These are phyloP conservation scores for Euura saliciscinereae DNA, from an alignment of 1,140 invertebrate species.

Conservation along the genomic window DNA sequence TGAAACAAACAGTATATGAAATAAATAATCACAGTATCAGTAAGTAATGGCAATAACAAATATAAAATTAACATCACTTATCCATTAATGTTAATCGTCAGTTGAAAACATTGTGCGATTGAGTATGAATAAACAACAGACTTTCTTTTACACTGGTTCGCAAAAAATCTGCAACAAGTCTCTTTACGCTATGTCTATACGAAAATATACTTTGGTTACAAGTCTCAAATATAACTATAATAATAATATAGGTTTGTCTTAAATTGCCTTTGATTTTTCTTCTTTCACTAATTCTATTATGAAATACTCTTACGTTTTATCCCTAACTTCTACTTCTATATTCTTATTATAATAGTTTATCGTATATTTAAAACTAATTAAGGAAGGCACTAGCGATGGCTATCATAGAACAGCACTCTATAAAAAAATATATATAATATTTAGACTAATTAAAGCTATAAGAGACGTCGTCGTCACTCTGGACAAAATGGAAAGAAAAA, in stretches of 20 bases:
- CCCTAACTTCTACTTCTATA: background rate
- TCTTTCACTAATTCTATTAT: background rate
- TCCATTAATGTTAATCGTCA: slow-evolving; percentile 7
- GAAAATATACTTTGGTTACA: background rate
- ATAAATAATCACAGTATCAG: slow-evolving; percentile 30
- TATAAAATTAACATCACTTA: slow-evolving; percentile 11
- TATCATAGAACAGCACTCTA: background rate
- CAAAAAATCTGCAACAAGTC: background rate
- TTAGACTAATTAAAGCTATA: slow-evolving; percentile 14
- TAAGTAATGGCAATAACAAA: slow-evolving; percentile 27
- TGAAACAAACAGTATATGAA: background rate
- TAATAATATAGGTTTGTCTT: background rate
- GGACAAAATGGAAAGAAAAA: background rate
- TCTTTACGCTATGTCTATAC: background rate
- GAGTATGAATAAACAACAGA: slow-evolving; percentile 1
- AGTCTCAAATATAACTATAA: background rate
- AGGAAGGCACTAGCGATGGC: slow-evolving; percentile 1
- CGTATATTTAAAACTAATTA: slow-evolving; percentile 2
- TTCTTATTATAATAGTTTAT: background rate
- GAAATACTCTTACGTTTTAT: background rate
- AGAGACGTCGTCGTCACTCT: background rate
- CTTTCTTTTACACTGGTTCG: background rate
- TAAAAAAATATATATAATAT: background rate
- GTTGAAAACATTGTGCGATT: slow-evolving; percentile 2
- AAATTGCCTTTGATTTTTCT: background rate